Base-by-base conservation (phyloP, 2,888 invertebrate species). In the Drosophila barbarae region DNA sequence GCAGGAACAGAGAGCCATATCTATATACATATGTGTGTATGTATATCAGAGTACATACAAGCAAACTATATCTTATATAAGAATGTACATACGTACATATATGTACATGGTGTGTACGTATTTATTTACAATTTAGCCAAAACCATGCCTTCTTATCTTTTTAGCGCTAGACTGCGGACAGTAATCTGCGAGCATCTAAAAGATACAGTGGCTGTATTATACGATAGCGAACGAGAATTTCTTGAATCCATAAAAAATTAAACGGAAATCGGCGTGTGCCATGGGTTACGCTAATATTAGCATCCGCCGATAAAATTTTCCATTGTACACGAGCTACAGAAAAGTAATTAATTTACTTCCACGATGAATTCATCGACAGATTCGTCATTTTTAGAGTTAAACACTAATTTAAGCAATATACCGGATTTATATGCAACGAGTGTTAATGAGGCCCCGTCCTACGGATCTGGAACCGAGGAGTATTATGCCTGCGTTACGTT, bases 171-270 rank as follows among this genome's bases (percentile, higher is more conserved):
- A 71, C 58, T 76, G 69, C 76, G 76, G 74, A 70, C 78, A 74
- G 73, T 75, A 74, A 78, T 75, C 79, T 78, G 67, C 67, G 74
- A 71, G 69, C 79, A 78, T 76, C 82, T 84, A 61, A 70, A 60
- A 72, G 76, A 70, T 83, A 80, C 76, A 60, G 84, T 77, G 69
- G 74, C 73, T 63, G 69, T 73, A 57, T 74, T 74, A 73, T 72
- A 61, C 57, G 61, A 66, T 59, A 68, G 51, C 63, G 47, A 18
- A 55, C 58, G 59, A 49, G 61, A 53, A 39, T 52, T 30, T 34
- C 21, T 36, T 13, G 21, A 18, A 49, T 41, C 47, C 38, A 55
- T 35, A 41, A 26, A 64, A 35, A 55, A 52, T 47, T 34, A 47
- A 56, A 60, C 59, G 59, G 46, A 39, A 65, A 59, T 57, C 41